Percentiles rank a stretch among this genome's conserved stretches.
These are phyloP conservation scores for Pogoniulus pusillus DNA, from an alignment of 2,797 vertebrate species.

Conservation along the genomic window DNA sequence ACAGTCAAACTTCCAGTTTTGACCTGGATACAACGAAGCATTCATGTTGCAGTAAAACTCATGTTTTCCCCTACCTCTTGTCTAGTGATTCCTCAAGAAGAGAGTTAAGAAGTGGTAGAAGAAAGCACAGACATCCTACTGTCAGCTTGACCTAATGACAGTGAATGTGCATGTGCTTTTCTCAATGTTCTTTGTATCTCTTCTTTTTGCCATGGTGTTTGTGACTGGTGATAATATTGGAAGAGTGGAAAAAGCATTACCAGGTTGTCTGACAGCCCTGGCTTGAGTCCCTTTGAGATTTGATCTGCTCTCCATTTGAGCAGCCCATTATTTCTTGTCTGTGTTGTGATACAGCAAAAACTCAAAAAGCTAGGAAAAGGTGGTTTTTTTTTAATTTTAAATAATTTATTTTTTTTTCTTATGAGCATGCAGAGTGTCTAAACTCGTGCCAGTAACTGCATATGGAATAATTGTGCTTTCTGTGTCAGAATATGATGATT, in stretches of 20 bases:
- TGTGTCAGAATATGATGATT: background rate
- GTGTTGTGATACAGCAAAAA: background rate
- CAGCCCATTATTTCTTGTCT: background rate
- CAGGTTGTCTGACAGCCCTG: background rate
- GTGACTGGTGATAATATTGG: background rate
- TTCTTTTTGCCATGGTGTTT: background rate
- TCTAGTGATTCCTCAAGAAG: background rate
- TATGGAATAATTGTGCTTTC: background rate
- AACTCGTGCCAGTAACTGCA: background rate
- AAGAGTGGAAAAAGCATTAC: background rate
- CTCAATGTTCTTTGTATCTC: background rate
- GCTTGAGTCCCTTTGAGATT: background rate
- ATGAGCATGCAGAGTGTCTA: rapidly evolving
- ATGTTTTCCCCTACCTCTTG: background rate
- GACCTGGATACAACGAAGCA: background rate
- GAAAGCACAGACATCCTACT: background rate
- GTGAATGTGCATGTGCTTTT: background rate
- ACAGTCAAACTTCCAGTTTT: background rate
- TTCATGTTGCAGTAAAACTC: background rate
- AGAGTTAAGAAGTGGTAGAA: background rate
- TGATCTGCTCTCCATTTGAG: background rate
- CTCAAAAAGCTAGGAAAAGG: background rate
- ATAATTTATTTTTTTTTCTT: background rate
- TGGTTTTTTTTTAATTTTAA: background rate
- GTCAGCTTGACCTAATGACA: background rate